Conservation (phyloP, 2,888 invertebrate genomes). For the Linhomoeus sp. region DNA sequence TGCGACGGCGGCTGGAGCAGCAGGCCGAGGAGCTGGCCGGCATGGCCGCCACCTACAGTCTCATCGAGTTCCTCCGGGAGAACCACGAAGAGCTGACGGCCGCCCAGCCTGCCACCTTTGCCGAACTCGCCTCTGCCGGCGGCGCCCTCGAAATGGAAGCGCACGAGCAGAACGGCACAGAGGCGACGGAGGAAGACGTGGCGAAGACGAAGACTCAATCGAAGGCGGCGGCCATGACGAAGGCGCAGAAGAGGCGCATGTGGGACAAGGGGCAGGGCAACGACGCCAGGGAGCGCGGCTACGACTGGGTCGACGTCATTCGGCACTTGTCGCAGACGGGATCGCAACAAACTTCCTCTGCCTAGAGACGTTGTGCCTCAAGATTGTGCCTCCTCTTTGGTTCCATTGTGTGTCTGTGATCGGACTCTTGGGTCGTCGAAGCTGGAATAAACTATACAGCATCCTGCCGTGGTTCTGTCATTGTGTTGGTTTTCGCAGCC, state of each 20-base stretch:
- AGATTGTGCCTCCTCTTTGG: too few relatives aligned
- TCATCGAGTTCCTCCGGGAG: constrained; percentile 77
- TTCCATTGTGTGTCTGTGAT: too few relatives aligned
- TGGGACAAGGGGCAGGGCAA: constrained; percentile 45
- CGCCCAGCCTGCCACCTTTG: constrained; percentile 50
- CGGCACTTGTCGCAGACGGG: constrained; percentile 61
- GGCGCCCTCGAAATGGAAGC: constrained; percentile 2
- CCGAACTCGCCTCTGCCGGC: background rate
- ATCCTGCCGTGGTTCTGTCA: too few relatives aligned
- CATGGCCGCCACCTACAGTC: constrained; percentile 76
- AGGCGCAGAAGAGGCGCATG: constrained; percentile 68
- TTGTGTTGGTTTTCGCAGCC: too few relatives aligned
- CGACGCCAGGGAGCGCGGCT: constrained; percentile 68
- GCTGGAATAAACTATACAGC: too few relatives aligned
- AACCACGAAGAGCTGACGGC: constrained; percentile 48
- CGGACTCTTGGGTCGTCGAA: too few relatives aligned
- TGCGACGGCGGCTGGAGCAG: constrained; percentile 11
- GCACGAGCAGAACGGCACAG: too few relatives aligned
- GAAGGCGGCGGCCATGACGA: constrained; percentile 55
- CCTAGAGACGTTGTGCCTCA: too few relatives aligned
- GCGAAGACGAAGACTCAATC: constrained; percentile 18
- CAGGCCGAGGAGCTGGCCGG: constrained; percentile 34
- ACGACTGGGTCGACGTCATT: constrained; percentile 88
- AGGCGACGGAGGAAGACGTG: background rate
- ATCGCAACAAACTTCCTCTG: background rate